Evolutionary conservation across 2,888 invertebrate species (phyloP), one percentile per base, ranked within the genome.

Genomic region (Drosophila hamatofila): DNA sequence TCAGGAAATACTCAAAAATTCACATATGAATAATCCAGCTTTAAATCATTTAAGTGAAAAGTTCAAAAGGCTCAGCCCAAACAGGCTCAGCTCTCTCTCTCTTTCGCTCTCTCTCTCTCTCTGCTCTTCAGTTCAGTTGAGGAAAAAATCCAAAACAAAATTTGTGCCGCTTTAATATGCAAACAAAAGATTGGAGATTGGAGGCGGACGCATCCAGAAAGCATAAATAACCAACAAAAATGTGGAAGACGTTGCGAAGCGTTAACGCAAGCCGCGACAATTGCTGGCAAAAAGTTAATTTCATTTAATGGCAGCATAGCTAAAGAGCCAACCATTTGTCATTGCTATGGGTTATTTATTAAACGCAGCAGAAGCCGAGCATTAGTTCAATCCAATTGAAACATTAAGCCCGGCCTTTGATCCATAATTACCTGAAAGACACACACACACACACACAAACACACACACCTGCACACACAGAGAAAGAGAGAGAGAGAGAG

Each of bases 401-500:
- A 18, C 37, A 37, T 58, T 48, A 48, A 39, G 46, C 35, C 11
- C 48, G 62, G 41, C 61, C 64, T 58, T 59, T 52, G 51, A 59
- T 49, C 44, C 55, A 54, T 51, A 74, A 78, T 78, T 70, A 70
- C 65, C 62, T 63, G 61, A 21, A 57, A 61, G 3, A 30, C 55
- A 33, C 25, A 41, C 18, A 41, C 9, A n/a, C n/a, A n/a, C n/a
- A n/a, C n/a, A n/a, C n/a, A n/a, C n/a, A n/a, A n/a, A n/a, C n/a
- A n/a, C n/a, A n/a, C n/a, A n/a, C n/a, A n/a, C n/a, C n/a, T n/a
- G n/a, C n/a, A n/a, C n/a, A n/a, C n/a, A n/a, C n/a, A n/a, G n/a
- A n/a, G n/a, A n/a, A n/a, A 37, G 0, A 16, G 16, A 37, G 2
- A 41, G 18, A 18, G 11, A 1, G 18, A 11, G 18, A 18, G 18